These are phyloP conservation scores for Stegophylla sp. DNA, from an alignment of 2,888 invertebrate genomes.

Conservation along the genomic window DNA sequence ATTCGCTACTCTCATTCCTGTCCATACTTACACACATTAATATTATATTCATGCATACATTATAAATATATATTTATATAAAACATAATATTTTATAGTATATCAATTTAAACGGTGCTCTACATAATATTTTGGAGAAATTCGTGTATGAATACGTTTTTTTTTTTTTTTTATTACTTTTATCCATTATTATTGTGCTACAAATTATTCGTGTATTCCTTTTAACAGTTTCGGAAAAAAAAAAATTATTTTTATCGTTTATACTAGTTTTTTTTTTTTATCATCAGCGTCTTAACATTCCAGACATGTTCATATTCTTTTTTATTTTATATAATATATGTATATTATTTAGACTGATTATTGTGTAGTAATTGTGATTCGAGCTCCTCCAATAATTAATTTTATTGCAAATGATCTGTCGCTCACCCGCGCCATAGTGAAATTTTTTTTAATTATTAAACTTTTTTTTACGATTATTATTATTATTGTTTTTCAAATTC, in stretches of 20 bases:
- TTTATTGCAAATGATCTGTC: not conserved
- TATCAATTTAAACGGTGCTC: constrained; percentile 31
- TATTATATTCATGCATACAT: not conserved
- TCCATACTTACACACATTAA: not conserved
- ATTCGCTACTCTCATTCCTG: not conserved
- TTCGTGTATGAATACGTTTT: not conserved
- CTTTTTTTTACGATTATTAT: not conserved
- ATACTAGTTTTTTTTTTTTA: not conserved
- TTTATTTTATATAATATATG: constrained; percentile 27
- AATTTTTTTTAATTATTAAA: not conserved
- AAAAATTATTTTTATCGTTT: not conserved
- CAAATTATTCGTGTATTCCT: not conserved
- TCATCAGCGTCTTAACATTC: constrained; percentile 34
- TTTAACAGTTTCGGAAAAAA: not conserved
- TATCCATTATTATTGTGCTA: not conserved
- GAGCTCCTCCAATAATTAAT: not conserved
- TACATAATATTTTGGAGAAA: constrained; percentile 6
- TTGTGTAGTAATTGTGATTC: constrained; percentile 43
- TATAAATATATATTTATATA: not conserved
- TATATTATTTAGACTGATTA: constrained; percentile 55
- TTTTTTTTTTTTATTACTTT: not conserved
- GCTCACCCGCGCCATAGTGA: constrained; percentile 7
- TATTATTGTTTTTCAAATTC: constrained; percentile 21
- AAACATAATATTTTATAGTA: not conserved
- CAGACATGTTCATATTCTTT: constrained; percentile 24